Base-by-base conservation (phyloP, 1,140 invertebrate genomes). In the Penaeus japonicus region DNA sequence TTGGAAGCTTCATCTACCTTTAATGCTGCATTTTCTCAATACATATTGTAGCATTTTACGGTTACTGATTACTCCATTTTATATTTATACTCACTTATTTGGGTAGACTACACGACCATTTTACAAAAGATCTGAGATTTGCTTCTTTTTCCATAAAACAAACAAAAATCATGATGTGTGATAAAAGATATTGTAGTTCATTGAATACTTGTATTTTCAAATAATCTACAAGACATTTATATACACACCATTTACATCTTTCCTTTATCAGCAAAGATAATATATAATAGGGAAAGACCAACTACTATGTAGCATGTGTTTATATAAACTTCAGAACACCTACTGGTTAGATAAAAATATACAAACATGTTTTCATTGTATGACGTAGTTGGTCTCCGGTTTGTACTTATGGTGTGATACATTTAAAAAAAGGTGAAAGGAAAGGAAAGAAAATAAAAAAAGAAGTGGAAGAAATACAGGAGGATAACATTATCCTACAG, bases 391-490 rank as follows among this genome's bases (percentile, higher is more conserved):
- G 82, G 62, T 73, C 82, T 73, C 59, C 82, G 54, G 55, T 84
- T 84, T 84, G 82, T 84, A 84, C 82, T 84, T 84, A 20, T 84
- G 55, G 82, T 84, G 62, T 84, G 82, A 84, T 84, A 84, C 35
- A 70, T 73, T n/a, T 62, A 70, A 62, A 53, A 70, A 65, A 70
- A 30, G 35, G 4, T 32, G 57, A 32, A 83, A 32, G 20, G 20
- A 22, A 47, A 47, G 59, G 30, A 83, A 39, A 35, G 55, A 55
- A 65, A 62, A 17, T 39, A 83, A 59, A 39, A 27, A 57, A 27
- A 22, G 32, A 24, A 55, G 39, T n/a, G 55, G 39, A 59, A 47
- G 47, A 47, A 47, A 47, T n/a, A 47, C 15, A 47, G 47, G 47
- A 47, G 47, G 47, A 47, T 47, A 47, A 47, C 47, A 47, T 47